Evolutionary conservation across 2,113 vertebrate genomes (phyloP), one percentile per base, ranked within the genome.

Genomic region (Centropristis striata): DNA sequence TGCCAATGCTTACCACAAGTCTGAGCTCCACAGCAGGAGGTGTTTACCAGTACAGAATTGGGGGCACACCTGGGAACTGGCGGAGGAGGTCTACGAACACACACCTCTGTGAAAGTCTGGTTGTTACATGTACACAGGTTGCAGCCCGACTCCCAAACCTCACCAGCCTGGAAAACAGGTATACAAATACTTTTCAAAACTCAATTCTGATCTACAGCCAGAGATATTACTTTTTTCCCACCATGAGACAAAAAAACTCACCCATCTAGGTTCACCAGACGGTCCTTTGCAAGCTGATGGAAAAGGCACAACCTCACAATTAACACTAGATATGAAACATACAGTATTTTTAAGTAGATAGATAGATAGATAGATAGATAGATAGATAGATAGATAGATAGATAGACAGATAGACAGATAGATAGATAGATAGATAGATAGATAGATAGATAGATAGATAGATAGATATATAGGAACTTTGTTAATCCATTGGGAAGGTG

Each of bases 211-310:
- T 27, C 18, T 11, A 4, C 13, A 66, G 36, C 21, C 59, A 63
- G 8, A 50, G 7, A 59, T 47, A 9, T 16, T 36, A 27, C 1
- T 41, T 8, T 14, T 37, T 50, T 10, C 3, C 0, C 9, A 55
- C 0, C 42, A 65, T 27, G 12, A 54, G 1, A 55, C n/a, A 77
- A 61, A 36, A 20, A 13, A 20, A 66, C 70, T 78, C 59, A 95
- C 94, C 68, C 42, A 4, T 82, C 54, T 95, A 4, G 86, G 86
- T 28, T 92, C 92, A 61, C 93, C 94, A 20, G 72, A 44, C 16
- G 95, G 90, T 37, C 94, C 92, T 78, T 84, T 91, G 28, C 95
- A 95, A 41, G 49, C 95, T 95, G 74, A 23, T 20, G 53, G 66
- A 44, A 16, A n/a, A 46, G 8, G 14, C 64, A 61, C 20, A 71